Percentiles rank a stretch among this genome's conserved stretches.
These are phyloP conservation scores for Entomyzon cyanotis DNA, from an alignment of 2,113 vertebrate genomes.

Conservation along the genomic window DNA sequence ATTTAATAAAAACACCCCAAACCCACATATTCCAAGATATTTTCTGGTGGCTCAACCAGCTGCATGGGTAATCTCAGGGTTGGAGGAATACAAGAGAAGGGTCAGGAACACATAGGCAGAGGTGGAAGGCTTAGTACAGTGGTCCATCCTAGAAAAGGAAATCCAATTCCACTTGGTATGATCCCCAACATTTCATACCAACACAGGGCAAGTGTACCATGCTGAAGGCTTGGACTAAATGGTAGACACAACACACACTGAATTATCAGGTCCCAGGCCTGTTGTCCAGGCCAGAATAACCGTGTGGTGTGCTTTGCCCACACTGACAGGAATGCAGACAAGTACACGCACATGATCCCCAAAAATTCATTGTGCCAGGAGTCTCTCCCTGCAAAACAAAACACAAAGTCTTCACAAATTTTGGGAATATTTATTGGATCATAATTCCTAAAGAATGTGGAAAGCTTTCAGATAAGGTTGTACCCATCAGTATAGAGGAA, in stretches of 20 bases:
- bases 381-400: background rate
- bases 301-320: background rate
- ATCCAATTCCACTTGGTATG: background rate
- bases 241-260: fast-evolving
- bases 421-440: background rate
- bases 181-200: background rate
- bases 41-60: background rate
- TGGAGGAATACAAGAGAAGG: background rate
- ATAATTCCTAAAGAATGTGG: background rate
- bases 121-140: background rate
- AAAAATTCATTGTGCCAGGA: background rate
- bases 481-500: background rate
- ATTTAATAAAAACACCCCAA: background rate
- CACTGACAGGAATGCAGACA: background rate
- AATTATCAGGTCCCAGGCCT: background rate
- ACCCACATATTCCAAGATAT: background rate
- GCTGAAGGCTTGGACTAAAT: background rate
- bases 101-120: background rate
- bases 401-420: background rate
- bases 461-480: background rate
- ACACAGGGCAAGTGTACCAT: background rate
- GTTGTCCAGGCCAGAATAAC: background rate
- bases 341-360: background rate
- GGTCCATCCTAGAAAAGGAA: background rate
- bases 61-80: background rate